phyloP scores from a whole-genome alignment of 2,888 invertebrate species.

The Patella pellucida region DNA sequence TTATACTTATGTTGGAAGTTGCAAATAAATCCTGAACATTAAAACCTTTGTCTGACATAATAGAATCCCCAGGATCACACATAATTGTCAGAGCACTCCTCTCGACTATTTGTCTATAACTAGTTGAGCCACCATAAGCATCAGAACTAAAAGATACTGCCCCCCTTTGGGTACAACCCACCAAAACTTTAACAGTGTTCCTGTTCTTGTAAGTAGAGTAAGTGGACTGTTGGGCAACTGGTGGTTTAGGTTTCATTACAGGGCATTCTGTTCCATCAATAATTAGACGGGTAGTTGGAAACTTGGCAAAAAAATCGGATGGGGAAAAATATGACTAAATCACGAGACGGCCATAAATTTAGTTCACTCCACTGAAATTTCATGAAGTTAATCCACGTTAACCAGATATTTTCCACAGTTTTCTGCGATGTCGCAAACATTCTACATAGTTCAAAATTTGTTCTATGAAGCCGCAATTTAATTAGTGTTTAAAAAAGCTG shows the following conservation, averaged over 20 bases:
- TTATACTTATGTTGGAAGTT: slow-evolving; percentile 40
- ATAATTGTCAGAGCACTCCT: slow-evolving; percentile 20
- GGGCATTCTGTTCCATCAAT: neutral
- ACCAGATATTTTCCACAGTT: neutral
- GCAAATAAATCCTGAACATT: slow-evolving; percentile 37
- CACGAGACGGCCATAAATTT: too few species aligned
- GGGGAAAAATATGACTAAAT: too few species aligned
- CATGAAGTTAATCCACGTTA: slow-evolving; percentile 28
- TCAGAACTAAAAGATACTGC: slow-evolving; percentile 20
- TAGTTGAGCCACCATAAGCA: slow-evolving; percentile 36
- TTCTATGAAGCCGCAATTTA: too few species aligned
- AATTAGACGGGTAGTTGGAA: slow-evolving; percentile 14
- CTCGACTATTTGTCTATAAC: slow-evolving; percentile 40
- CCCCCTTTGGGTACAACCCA: slow-evolving; percentile 25
- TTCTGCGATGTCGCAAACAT: neutral
- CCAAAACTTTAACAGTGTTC: slow-evolving; percentile 30
- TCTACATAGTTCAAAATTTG: neutral
- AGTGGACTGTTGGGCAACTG: too few species aligned
- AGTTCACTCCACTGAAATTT: slow-evolving; percentile 15
- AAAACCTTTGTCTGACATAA: slow-evolving; percentile 38
- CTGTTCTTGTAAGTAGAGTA: too few species aligned
- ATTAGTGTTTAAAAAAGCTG: neutral
- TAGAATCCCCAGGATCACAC: slow-evolving; percentile 36
- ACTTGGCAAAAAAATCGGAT: too few species aligned
- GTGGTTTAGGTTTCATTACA: too few species aligned